A percentile compares a stretch with the other conserved stretches of the same genome.
Evolutionary conservation across 2,888 invertebrate species (phyloP).

Genomic region (Andrena bucephala): DNA sequence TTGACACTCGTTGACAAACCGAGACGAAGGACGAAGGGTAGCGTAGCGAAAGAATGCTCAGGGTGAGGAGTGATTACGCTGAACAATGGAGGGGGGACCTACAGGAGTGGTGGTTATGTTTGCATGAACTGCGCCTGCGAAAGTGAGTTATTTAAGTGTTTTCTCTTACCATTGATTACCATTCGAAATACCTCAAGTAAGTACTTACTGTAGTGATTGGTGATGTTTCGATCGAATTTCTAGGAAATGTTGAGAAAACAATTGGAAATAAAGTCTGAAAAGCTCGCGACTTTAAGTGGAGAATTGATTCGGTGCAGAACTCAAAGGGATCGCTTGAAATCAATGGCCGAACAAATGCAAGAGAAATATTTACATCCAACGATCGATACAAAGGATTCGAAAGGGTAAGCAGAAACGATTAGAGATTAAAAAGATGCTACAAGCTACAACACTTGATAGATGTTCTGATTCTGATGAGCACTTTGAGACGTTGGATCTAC

Average conservation of each 20-base stretch:
- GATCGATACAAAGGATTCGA: slow-evolving; percentile 68
- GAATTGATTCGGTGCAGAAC: slow-evolving; percentile 92
- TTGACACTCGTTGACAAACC: no score
- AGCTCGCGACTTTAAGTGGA: slow-evolving; percentile 91
- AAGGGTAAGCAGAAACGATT: slow-evolving; percentile 60
- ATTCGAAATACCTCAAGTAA: no score
- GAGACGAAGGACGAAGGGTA: no score
- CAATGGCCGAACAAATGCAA: slow-evolving; percentile 92
- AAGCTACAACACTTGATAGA: slow-evolving; percentile 48
- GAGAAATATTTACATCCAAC: slow-evolving; percentile 86
- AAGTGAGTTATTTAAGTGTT: slow-evolving; percentile 31
- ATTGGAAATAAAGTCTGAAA: slow-evolving; percentile 93
- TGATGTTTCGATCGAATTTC: not conserved
- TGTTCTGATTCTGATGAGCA: slow-evolving; percentile 70
- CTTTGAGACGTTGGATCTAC: slow-evolving; percentile 75
- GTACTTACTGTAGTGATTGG: not conserved
- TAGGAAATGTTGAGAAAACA: slow-evolving; percentile 84
- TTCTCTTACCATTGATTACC: not conserved
- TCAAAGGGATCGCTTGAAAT: slow-evolving; percentile 92
- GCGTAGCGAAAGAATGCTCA: no score
- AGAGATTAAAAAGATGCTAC: not conserved
- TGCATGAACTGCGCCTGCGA: not conserved
- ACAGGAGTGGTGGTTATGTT: no score
- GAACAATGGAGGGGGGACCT: no score
- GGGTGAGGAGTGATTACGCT: no score